Evolutionary conservation across 2,797 vertebrate genomes (phyloP).

Genomic region (Amblyraja radiata): DNA sequence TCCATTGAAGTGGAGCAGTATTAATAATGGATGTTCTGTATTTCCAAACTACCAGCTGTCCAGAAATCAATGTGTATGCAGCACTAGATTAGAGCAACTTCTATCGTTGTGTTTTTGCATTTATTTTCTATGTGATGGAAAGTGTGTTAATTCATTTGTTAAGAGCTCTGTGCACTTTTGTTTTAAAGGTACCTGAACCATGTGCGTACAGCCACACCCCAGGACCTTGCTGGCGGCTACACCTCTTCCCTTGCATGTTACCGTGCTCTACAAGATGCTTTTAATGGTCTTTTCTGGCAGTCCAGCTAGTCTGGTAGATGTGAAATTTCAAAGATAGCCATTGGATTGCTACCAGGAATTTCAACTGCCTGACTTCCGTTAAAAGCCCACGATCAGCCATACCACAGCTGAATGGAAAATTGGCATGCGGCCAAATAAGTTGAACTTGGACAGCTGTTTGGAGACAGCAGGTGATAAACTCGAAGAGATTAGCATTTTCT

Average conservation of each 20-base stretch:
- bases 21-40: background rate
- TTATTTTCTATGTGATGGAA: background rate
- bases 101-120: background rate
- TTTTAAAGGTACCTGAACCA: slow-evolving; percentile 84
- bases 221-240: slow-evolving; percentile 93
- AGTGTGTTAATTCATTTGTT: background rate
- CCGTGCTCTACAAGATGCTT: slow-evolving; percentile 88
- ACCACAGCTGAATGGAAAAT: background rate
- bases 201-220: slow-evolving; percentile 75
- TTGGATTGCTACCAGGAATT: slow-evolving; percentile 28
- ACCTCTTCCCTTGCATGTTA: slow-evolving; percentile 83
- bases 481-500: slow-evolving; percentile 32
- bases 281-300: slow-evolving; percentile 84
- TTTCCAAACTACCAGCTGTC: background rate
- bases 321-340: slow-evolving; percentile 39
- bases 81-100: background rate
- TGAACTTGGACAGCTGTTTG: slow-evolving; percentile 44
- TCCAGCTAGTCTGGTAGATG: slow-evolving; percentile 50
- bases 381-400: slow-evolving; percentile 46
- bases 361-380: slow-evolving; percentile 45
- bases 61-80: background rate
- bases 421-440: slow-evolving; percentile 25
- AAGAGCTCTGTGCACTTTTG: background rate
- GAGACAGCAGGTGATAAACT: slow-evolving; percentile 38
- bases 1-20: too few species aligned